phyloP scores from a whole-genome alignment of 2,113 vertebrate species.

The Spea multiplicata region DNA sequence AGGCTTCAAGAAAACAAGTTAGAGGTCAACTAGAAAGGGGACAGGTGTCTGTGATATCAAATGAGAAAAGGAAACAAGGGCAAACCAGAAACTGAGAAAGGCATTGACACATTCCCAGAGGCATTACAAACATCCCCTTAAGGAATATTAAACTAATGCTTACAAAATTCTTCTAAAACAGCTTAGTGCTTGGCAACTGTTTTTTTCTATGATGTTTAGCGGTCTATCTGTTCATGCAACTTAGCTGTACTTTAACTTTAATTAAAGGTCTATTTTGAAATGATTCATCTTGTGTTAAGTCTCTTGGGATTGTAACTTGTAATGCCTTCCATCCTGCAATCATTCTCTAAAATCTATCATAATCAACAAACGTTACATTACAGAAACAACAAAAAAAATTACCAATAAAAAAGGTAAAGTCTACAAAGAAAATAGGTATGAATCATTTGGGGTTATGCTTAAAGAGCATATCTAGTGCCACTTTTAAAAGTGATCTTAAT shows the following conservation, averaged over 20 bases:
- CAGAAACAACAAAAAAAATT: no score
- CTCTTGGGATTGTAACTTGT: no score
- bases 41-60: constrained; percentile 64
- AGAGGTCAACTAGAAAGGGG: constrained; percentile 65
- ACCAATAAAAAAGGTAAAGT: no score
- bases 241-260: neutral
- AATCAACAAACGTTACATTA: no score
- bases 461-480: no score
- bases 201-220: constrained; percentile 5
- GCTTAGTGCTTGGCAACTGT: constrained; percentile 56
- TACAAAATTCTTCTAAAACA: constrained; percentile 61
- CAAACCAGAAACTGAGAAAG: constrained; percentile 59
- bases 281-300: no score
- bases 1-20: constrained; percentile 58
- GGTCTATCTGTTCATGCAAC: neutral
- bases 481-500: no score
- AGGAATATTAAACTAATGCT: constrained; percentile 64
- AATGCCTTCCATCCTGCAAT: no score
- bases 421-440: no score
- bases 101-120: constrained; percentile 63
- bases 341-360: no score
- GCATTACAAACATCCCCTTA: constrained; percentile 64
- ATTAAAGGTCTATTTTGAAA: no score
- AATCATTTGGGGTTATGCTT: no score
- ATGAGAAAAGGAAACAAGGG: constrained; percentile 57